phyloP scores from a whole-genome alignment of 2,888 invertebrate species.

The Leucophenga maculata region DNA sequence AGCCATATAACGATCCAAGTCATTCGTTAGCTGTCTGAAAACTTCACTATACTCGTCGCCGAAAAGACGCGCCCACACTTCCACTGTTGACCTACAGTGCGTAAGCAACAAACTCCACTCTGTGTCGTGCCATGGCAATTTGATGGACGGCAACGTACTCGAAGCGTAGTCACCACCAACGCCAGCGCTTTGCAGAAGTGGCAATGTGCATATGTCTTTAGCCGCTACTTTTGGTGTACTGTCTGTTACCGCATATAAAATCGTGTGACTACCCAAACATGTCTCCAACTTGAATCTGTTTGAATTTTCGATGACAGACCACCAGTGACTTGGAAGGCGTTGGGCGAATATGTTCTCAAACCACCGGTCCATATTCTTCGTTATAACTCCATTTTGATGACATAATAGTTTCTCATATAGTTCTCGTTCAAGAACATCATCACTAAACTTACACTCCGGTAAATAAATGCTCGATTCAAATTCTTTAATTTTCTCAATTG shows the following conservation, averaged over 20 bases:
- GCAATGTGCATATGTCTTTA: too few species aligned
- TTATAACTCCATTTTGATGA: slow-evolving; percentile 76
- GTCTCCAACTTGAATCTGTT: slow-evolving; percentile 71
- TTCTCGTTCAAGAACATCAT: slow-evolving; percentile 61
- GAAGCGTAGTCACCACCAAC: background rate
- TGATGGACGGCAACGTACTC: background rate
- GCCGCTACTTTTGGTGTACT: slow-evolving; percentile 33
- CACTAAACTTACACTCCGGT: slow-evolving; percentile 58
- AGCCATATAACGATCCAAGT: slow-evolving; percentile 73
- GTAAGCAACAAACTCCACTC: slow-evolving; percentile 77
- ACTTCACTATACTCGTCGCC: slow-evolving; percentile 77
- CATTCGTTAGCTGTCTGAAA: slow-evolving; percentile 72
- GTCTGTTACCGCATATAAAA: slow-evolving; percentile 63
- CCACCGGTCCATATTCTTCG: slow-evolving; percentile 75
- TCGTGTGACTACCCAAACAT: slow-evolving; percentile 54
- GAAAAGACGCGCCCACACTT: slow-evolving; percentile 80
- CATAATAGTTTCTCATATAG: slow-evolving; percentile 64
- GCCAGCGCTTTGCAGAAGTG: background rate
- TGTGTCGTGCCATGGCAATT: slow-evolving; percentile 31
- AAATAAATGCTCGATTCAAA: slow-evolving; percentile 51
- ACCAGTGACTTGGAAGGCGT: slow-evolving; percentile 81
- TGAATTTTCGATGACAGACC: slow-evolving; percentile 76
- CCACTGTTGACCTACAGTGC: slow-evolving; percentile 76
- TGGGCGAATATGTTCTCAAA: slow-evolving; percentile 78
- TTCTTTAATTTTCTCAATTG: slow-evolving; percentile 61